phyloP scores from a whole-genome alignment of 2,888 invertebrate genomes.

The Drosophila stalkeri region DNA sequence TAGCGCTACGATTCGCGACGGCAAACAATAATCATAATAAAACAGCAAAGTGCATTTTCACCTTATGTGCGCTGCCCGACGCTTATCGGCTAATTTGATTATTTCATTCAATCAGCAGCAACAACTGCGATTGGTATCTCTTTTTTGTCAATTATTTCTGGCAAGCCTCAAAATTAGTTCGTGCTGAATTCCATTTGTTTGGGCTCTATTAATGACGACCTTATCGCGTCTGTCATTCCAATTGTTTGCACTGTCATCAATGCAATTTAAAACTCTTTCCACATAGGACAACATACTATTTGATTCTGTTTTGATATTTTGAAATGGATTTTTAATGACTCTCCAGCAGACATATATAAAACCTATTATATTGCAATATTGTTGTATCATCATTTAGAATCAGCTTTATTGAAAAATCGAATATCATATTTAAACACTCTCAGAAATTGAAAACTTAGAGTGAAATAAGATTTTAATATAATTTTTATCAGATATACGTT shows the following conservation, averaged over 20 bases:
- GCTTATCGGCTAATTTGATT: slow-evolving; percentile 71
- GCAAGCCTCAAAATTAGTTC: slow-evolving; percentile 21
- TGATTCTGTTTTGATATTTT: slow-evolving; percentile 3
- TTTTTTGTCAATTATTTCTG: not conserved
- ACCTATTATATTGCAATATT: not conserved
- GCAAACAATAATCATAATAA: slow-evolving; percentile 12
- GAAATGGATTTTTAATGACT: slow-evolving; percentile 2
- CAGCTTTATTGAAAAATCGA: not conserved
- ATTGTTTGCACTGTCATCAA: slow-evolving; percentile 75
- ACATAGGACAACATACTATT: not conserved
- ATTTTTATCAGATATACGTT: not conserved
- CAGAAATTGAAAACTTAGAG: not conserved
- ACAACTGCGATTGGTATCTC: slow-evolving; percentile 44
- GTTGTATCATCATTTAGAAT: not conserved
- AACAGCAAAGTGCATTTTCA: slow-evolving; percentile 23
- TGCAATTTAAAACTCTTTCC: slow-evolving; percentile 47
- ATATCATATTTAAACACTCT: not conserved
- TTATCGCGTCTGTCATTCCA: slow-evolving; percentile 59
- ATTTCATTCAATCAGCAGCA: slow-evolving; percentile 55
- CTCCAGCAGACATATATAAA: not conserved
- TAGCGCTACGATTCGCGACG: slow-evolving; percentile 46
- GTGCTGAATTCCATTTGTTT: slow-evolving; percentile 65
- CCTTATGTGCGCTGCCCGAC: slow-evolving; percentile 18
- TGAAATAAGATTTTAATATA: not conserved
- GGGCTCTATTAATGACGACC: slow-evolving; percentile 38